Base-by-base conservation (phyloP, 2,113 vertebrate species). In the Chionodraco myersi region DNA sequence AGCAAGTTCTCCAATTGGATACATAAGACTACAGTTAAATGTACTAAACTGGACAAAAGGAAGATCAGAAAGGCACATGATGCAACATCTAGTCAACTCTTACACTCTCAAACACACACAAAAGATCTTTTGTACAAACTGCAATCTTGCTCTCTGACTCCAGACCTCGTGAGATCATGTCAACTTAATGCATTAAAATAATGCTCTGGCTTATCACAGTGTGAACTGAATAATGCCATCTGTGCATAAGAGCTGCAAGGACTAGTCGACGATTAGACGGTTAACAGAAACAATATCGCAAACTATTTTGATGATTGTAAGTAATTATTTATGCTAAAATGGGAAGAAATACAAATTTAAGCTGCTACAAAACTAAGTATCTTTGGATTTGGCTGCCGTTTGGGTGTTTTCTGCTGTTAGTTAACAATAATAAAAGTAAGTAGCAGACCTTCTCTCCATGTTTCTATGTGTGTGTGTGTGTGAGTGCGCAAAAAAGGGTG, bases 121-220 rank as follows among this genome's bases (percentile, higher is more conserved):
- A 87, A 87, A 62, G 85, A 53, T 52, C 63, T 70, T 85, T 89
- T 92, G 86, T 92, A 53, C 73, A 88, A 83, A 81, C 58, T 83
- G 85, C 85, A 88, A 81, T 82, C 80, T 85, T 51, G 77, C 80
- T 80, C 75, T 84, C 75, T 84, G 79, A 90, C 83, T 90, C 75
- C 62, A 88, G 81, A 90, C 80, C 86, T 83, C 91, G 92, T 91
- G 91, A 91, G 85, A 84, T 86, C 87, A 89, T 80, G 83, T 93
- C 89, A 93, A 72, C 9, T 0, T 86, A 84, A 86, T 48, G 10
- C 30, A 70, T 71, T 89, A 78, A 80, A 81, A 80, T 30, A 30
- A 81, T 69, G 58, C 61, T 66, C 48, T 70, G 64, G 63, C 51
- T 74, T 63, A 67, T 83, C 53, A 76, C 64, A 74, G 54, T 77